These are phyloP conservation scores for Pinna nobilis DNA, from an alignment of 1,140 invertebrate species.

Conservation along the genomic window DNA sequence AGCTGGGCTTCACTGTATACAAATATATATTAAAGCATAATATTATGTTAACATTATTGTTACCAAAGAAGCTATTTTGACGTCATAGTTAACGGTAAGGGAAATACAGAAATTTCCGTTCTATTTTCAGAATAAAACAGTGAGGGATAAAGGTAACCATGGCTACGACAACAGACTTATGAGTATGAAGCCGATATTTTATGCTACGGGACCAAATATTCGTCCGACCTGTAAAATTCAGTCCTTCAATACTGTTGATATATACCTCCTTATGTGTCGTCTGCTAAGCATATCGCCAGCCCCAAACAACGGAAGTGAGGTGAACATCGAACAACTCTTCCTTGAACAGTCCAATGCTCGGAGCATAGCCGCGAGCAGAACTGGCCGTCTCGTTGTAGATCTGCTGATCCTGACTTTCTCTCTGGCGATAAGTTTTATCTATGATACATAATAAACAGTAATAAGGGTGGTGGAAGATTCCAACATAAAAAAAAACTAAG, in stretches of 20 bases:
- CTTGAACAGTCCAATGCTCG: too few relatives aligned
- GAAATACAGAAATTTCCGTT: too few relatives aligned
- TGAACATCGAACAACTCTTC: too few relatives aligned
- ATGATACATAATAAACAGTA: too few relatives aligned
- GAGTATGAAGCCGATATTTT: constrained; percentile 82
- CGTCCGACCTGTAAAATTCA: constrained; percentile 73
- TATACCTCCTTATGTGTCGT: constrained; percentile 81
- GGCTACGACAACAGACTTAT: constrained; percentile 80
- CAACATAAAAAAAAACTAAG: too few relatives aligned
- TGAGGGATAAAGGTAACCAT: constrained; percentile 76
- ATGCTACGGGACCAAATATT: constrained; percentile 81
- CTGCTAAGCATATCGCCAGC: constrained; percentile 72
- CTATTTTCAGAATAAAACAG: too few relatives aligned
- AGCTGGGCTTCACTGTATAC: neutral
- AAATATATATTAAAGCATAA: neutral
- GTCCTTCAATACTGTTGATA: constrained; percentile 80
- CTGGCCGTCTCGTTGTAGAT: too few relatives aligned
- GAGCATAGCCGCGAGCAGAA: too few relatives aligned
- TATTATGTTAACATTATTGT: neutral
- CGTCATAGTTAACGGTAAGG: neutral
- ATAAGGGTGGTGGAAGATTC: too few relatives aligned
- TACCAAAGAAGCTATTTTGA: neutral
- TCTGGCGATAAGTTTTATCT: too few relatives aligned
- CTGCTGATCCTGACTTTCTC: too few relatives aligned
- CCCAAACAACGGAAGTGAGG: constrained; percentile 61